These are phyloP conservation scores for Sepioteuthis lessoniana DNA, from an alignment of 2,888 invertebrate genomes.

Conservation along the genomic window DNA sequence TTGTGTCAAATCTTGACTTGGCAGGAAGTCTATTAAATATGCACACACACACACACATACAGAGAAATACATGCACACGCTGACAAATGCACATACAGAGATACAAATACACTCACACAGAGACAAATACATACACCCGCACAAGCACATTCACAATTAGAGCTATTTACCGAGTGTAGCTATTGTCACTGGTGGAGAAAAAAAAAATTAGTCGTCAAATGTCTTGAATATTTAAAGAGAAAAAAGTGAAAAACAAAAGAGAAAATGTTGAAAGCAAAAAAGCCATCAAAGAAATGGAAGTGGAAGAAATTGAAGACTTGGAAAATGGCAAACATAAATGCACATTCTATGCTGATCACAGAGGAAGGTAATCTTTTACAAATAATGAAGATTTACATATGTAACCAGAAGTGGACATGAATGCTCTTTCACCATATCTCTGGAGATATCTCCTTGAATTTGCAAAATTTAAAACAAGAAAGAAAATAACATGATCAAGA, in stretches of 20 bases:
- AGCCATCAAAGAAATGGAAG: background rate
- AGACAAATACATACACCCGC: too few species aligned
- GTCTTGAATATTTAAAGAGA: background rate
- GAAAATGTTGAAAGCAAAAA: background rate
- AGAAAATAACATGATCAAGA: background rate
- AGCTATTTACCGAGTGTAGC: background rate
- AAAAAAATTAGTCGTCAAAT: background rate
- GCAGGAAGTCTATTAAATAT: too few species aligned
- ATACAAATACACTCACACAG: too few species aligned
- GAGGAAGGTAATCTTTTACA: background rate
- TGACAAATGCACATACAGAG: too few species aligned
- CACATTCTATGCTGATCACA: background rate
- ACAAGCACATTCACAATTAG: background rate
- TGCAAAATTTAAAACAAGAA: background rate
- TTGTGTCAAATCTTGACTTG: too few species aligned
- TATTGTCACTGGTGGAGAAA: background rate
- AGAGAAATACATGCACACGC: too few species aligned
- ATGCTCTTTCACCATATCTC: background rate
- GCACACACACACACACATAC: too few species aligned
- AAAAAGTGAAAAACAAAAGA: background rate
- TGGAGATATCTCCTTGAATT: background rate
- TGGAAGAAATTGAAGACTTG: background rate
- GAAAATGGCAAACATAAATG: constrained; percentile 33
- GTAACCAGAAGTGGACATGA: background rate
- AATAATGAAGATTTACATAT: background rate